Evolutionary conservation across 2,888 invertebrate species (phyloP).

Genomic region (Adelphocoris suturalis): DNA sequence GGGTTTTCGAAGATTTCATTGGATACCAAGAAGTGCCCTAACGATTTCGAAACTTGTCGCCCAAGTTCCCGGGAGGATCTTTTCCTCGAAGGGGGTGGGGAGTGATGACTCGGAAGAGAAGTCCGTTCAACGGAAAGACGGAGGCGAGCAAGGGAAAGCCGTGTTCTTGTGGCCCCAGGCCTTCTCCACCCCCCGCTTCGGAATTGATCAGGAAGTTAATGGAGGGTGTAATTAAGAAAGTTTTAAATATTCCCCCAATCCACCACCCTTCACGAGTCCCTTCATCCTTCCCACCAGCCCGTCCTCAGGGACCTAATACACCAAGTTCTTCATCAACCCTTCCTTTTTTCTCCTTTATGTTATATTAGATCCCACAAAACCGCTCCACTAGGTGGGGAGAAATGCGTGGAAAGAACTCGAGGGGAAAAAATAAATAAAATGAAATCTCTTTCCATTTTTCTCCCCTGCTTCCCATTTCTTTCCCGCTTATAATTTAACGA

Average conservation of each 20-base stretch:
- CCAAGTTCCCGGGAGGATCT: constrained; percentile 25
- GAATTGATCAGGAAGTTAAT: constrained; percentile 74
- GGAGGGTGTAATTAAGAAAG: constrained; percentile 74
- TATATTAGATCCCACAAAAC: constrained; percentile 52
- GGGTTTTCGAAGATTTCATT: background rate
- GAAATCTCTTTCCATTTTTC: constrained; percentile 18
- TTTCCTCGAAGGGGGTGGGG: background rate
- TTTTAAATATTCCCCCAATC: constrained; percentile 73
- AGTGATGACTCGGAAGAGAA: constrained; percentile 48
- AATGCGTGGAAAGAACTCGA: constrained; percentile 17
- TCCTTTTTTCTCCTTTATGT: constrained; percentile 15
- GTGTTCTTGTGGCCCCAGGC: constrained; percentile 63
- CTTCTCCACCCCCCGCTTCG: background rate
- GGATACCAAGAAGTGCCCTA: background rate
- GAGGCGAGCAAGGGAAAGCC: background rate
- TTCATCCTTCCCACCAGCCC: background rate
- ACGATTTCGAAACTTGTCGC: constrained; percentile 30
- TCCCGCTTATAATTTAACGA: constrained; percentile 58
- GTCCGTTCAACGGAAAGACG: constrained; percentile 27
- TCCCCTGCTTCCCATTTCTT: constrained; percentile 8
- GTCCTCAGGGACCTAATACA: constrained; percentile 66
- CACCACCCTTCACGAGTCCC: constrained; percentile 14
- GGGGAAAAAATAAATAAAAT: constrained; percentile 21
- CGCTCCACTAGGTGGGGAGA: background rate
- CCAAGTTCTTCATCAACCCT: constrained; percentile 69